Evolutionary conservation across 2,888 invertebrate species (phyloP).

Genomic region (Agriopis aurantiaria): DNA sequence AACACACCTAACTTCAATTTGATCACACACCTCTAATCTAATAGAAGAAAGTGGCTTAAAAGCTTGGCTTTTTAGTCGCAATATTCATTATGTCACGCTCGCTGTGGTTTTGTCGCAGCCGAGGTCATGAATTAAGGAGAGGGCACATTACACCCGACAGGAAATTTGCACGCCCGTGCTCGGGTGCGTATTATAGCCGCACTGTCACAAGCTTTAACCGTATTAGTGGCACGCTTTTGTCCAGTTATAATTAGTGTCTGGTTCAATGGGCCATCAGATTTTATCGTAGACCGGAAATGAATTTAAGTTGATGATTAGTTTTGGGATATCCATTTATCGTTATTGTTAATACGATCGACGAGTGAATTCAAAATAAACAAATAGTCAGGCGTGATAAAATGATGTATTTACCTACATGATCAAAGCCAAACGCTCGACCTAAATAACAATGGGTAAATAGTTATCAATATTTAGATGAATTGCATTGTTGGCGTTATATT

Average conservation of each 20-base stretch:
- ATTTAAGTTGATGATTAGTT: slow-evolving; percentile 36
- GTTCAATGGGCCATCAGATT: slow-evolving; percentile 36
- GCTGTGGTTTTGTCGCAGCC: slow-evolving; percentile 62
- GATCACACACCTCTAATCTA: too few species aligned
- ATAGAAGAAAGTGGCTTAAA: slow-evolving; percentile 43
- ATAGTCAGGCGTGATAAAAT: not conserved
- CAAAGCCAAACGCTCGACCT: not conserved
- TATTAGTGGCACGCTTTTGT: slow-evolving; percentile 47
- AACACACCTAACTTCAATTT: too few species aligned
- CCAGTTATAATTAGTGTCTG: slow-evolving; percentile 45
- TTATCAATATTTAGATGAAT: not conserved
- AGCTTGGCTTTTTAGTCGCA: slow-evolving; percentile 57
- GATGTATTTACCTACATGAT: not conserved
- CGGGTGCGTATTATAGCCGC: slow-evolving; percentile 56
- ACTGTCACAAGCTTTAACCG: slow-evolving; percentile 39
- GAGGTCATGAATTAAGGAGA: slow-evolving; percentile 73
- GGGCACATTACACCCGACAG: slow-evolving; percentile 70
- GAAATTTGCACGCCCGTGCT: slow-evolving; percentile 71
- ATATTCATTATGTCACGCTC: slow-evolving; percentile 69
- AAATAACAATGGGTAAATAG: not conserved
- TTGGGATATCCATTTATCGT: slow-evolving; percentile 13
- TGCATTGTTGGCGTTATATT: too few species aligned
- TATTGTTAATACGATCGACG: slow-evolving; percentile 3
- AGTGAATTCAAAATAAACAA: not conserved
- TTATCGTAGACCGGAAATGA: slow-evolving; percentile 29